Percentiles rank a stretch among this genome's conserved stretches.
These are phyloP conservation scores for Rhagoletis pomonella DNA, from an alignment of 1,140 invertebrate genomes.

Conservation along the genomic window DNA sequence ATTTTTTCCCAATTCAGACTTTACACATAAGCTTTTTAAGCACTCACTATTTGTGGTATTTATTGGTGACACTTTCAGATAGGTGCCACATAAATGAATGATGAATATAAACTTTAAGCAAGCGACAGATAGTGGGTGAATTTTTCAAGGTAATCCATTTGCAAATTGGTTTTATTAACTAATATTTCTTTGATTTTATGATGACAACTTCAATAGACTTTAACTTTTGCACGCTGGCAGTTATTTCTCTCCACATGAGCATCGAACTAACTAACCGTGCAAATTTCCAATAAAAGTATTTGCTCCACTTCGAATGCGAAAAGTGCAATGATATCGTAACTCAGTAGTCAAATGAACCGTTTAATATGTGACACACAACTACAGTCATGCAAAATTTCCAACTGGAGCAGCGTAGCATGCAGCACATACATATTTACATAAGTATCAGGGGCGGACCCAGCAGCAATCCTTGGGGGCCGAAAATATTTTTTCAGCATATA, in stretches of 20 bases:
- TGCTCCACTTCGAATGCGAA: slow-evolving; percentile 8
- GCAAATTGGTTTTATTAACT: no score
- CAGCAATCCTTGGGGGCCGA: no score
- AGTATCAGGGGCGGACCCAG: no score
- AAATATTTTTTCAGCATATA: neutral
- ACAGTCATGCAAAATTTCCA: neutral
- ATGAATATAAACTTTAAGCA: no score
- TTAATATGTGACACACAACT: slow-evolving; percentile 1
- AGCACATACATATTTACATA: neutral
- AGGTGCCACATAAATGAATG: no score
- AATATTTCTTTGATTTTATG: neutral
- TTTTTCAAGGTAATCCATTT: no score
- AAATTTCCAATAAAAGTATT: slow-evolving; percentile 38
- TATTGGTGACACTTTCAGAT: no score
- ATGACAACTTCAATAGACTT: neutral
- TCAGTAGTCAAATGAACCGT: slow-evolving; percentile 48
- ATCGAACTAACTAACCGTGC: neutral
- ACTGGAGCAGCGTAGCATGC: neutral
- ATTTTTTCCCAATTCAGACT: no score
- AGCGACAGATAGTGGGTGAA: no score
- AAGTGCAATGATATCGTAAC: slow-evolving; percentile 43
- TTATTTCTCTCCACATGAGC: neutral
- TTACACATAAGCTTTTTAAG: no score
- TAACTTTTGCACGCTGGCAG: neutral
- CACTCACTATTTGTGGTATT: no score